Conservation (phyloP, 1,140 invertebrate species). For the Halesus radiatus region DNA sequence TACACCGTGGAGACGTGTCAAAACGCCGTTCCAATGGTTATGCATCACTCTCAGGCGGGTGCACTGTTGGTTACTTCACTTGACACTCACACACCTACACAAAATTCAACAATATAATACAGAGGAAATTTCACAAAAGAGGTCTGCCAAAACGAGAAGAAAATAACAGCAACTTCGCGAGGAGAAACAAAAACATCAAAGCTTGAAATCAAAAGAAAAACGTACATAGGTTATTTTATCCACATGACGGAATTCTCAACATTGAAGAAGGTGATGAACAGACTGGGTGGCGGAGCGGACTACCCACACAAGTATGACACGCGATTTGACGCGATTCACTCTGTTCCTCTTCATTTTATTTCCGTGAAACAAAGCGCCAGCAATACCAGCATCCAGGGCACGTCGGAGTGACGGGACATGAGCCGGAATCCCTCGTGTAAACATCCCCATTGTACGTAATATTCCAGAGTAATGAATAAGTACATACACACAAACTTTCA, state of each 20-base stretch:
- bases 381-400: background rate
- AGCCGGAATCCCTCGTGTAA: slow-evolving; percentile 7
- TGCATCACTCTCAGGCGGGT: slow-evolving; percentile 19
- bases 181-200: too few relatives aligned
- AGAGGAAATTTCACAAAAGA: slow-evolving; percentile 14
- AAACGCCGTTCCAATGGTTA: slow-evolving; percentile 8
- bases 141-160: background rate
- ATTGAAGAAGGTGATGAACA: too few relatives aligned
- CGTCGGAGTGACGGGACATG: background rate
- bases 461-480: slow-evolving; percentile 4
- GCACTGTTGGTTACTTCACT: slow-evolving; percentile 18
- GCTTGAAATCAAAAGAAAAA: too few relatives aligned
- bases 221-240: too few relatives aligned
- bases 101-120: background rate
- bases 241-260: too few relatives aligned
- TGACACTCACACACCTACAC: background rate
- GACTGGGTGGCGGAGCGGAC: too few relatives aligned
- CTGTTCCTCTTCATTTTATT: background rate
- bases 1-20: background rate
- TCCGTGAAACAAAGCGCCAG: background rate
- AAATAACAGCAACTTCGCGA: too few relatives aligned
- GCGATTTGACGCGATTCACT: too few relatives aligned
- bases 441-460: background rate
- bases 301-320: too few relatives aligned
- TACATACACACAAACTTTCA: background rate